Base-by-base conservation (phyloP, 2,888 invertebrate species). In the Eugnorisma glareosa region DNA sequence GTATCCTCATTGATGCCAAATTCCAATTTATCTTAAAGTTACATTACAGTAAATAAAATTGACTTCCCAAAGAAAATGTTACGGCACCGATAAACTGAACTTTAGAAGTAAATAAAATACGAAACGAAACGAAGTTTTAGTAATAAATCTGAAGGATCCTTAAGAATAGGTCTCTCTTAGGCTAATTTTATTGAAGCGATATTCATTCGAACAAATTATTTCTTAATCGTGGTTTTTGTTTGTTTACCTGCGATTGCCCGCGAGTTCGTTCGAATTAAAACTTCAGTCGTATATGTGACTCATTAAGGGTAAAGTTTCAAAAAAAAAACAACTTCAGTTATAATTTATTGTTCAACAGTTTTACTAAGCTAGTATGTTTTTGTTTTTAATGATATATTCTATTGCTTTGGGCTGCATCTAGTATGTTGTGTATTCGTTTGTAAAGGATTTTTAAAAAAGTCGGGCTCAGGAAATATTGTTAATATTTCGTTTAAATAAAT, bases 101-200 rank as follows among this genome's bases (percentile, higher is more conserved):
- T 81, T 86, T 63, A 28, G 59, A 86, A 77, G 83, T 84, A 86
- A 82, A 81, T 86, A 77, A 84, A 86, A 73, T 66, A 76, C 64
- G 73, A 79, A 76, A 74, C 61, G 73, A 79, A 76, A 80, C 67
- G 51, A 85, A 85, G 76, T 86, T 84, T 82, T 15, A 63, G 74
- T 76, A 73, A 84, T 77, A 79, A 86, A 79, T 86, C 69, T 54
- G 70, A 74, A 74, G 75, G 48, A 67, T 72, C 24, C 48, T 74
- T 67, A 66, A 72, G 75, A 70, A 77, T 64, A 54, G 69, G 75
- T 82, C 68, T 73, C 43, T 35, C 24, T 84, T 21, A 70, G 72
- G 76, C 43, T 35, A 76, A 83, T 85, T 85, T 75, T 64, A 37
- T 59, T 75, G 13, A 48, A 66, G 64, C 48, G 43, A 67, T 67